Percentiles rank a stretch among this genome's conserved stretches.
Evolutionary conservation across 2,797 vertebrate species (phyloP).

Genomic region (Ceyx erithaca): DNA sequence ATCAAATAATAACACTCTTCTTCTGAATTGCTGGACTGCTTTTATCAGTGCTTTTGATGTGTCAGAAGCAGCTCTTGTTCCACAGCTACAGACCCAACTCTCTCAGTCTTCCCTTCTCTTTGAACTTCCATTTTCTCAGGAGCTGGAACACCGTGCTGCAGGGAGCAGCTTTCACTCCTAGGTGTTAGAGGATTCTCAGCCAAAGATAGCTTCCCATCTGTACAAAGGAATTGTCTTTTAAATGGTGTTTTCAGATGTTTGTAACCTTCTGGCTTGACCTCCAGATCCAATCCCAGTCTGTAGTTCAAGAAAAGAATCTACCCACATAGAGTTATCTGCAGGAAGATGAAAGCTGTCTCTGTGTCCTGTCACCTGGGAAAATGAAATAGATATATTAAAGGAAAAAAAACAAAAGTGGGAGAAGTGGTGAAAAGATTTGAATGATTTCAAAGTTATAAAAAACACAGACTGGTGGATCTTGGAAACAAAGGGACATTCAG

Average conservation of each 20-base stretch:
- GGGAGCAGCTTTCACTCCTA: neutral
- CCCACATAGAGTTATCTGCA: neutral
- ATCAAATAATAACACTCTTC: slow-evolving; percentile 27
- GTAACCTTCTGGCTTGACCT: slow-evolving; percentile 42
- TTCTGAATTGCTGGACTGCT: neutral
- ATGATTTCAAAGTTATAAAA: slow-evolving; percentile 40
- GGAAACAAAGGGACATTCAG: neutral
- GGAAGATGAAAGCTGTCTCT: slow-evolving; percentile 45
- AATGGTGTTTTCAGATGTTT: slow-evolving; percentile 27
- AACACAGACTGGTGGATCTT: neutral
- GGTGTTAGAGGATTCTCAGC: slow-evolving; percentile 17
- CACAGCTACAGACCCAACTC: neutral
- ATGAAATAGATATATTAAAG: neutral
- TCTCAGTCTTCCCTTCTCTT: slow-evolving; percentile 31
- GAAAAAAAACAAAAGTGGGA: neutral
- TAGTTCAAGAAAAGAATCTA: slow-evolving; percentile 48
- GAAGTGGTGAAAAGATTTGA: slow-evolving; percentile 39
- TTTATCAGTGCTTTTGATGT: slow-evolving; percentile 54
- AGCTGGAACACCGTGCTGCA: neutral
- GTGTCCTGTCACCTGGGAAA: slow-evolving; percentile 4
- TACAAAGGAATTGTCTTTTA: slow-evolving; percentile 44
- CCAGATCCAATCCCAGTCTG: slow-evolving; percentile 24
- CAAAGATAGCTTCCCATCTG: slow-evolving; percentile 8
- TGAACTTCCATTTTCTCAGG: slow-evolving; percentile 38
- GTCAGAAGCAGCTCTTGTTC: slow-evolving; percentile 6